Percentiles rank a stretch among this genome's conserved stretches.
These are phyloP conservation scores for Meloe dianella DNA, from an alignment of 2,888 invertebrate genomes.

Conservation along the genomic window DNA sequence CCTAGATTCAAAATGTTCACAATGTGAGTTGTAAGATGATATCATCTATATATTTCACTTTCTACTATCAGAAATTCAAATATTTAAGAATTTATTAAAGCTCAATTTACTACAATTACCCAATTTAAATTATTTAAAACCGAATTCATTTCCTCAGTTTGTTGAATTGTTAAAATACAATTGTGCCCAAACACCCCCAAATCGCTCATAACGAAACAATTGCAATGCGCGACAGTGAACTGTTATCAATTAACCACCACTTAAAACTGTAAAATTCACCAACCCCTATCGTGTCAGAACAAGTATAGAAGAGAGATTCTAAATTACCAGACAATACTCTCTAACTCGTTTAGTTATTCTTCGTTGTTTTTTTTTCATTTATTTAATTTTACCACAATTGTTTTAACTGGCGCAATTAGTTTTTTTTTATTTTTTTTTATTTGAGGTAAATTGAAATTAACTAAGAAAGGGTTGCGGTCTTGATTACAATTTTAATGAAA, in stretches of 20 bases:
- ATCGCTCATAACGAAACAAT: constrained; percentile 4
- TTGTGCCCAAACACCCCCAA: neutral
- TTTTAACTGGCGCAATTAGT: neutral
- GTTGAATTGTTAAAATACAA: constrained; percentile 12
- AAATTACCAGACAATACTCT: neutral
- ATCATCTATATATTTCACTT: neutral
- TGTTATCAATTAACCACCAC: constrained; percentile 15
- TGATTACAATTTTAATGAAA: constrained; percentile 29
- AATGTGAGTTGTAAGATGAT: neutral
- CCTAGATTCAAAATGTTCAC: too few species aligned
- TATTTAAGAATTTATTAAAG: neutral
- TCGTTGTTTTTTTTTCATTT: neutral
- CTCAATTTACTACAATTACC: neutral
- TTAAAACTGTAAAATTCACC: neutral
- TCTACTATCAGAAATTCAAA: neutral
- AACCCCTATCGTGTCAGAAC: neutral
- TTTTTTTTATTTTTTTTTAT: neutral
- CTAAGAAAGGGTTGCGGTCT: constrained; percentile 21
- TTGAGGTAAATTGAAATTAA: constrained; percentile 5
- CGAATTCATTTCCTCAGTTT: neutral
- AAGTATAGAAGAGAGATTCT: too few species aligned
- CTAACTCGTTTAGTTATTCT: neutral
- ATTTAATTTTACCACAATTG: neutral
- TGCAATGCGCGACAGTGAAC: constrained; percentile 13
- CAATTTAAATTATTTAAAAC: constrained; percentile 4